phyloP scores from a whole-genome alignment of 2,113 vertebrate genomes.

The Campylomormyrus tamandua region DNA sequence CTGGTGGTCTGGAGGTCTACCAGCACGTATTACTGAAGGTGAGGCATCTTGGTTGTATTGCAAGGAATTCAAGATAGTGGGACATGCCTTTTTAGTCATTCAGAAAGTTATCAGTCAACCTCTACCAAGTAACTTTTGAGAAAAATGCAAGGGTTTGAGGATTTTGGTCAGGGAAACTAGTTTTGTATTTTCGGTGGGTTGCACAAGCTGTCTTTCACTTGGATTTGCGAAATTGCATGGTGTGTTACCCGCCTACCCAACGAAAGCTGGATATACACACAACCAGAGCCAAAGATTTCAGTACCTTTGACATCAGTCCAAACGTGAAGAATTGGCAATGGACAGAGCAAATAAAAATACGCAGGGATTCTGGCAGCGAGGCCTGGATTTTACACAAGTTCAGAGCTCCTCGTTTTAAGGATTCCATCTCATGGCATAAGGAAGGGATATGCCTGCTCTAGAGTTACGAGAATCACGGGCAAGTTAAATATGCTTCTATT shows the following conservation, averaged over 20 bases:
- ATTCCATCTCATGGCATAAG: background rate
- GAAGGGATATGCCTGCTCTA: background rate
- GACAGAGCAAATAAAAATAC: background rate
- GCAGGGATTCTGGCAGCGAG: background rate
- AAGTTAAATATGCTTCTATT: constrained; percentile 10
- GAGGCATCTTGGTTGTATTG: background rate
- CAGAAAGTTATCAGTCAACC: constrained; percentile 1
- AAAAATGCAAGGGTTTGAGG: background rate
- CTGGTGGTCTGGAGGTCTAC: background rate
- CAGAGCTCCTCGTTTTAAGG: background rate
- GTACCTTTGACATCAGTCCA: background rate
- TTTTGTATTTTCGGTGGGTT: constrained; percentile 8
- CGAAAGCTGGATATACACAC: background rate
- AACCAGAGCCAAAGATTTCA: constrained; percentile 17
- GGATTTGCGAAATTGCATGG: background rate
- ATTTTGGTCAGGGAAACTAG: background rate
- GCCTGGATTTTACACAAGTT: background rate
- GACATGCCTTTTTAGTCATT: background rate
- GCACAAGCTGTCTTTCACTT: background rate
- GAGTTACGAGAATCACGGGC: constrained; percentile 10
- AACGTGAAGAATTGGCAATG: background rate
- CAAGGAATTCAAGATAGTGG: background rate
- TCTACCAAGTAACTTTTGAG: constrained; percentile 18
- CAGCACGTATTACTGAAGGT: background rate
- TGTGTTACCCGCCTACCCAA: background rate